Conservation (phyloP, 2,113 vertebrate species). For the Macaca fascicularis region DNA sequence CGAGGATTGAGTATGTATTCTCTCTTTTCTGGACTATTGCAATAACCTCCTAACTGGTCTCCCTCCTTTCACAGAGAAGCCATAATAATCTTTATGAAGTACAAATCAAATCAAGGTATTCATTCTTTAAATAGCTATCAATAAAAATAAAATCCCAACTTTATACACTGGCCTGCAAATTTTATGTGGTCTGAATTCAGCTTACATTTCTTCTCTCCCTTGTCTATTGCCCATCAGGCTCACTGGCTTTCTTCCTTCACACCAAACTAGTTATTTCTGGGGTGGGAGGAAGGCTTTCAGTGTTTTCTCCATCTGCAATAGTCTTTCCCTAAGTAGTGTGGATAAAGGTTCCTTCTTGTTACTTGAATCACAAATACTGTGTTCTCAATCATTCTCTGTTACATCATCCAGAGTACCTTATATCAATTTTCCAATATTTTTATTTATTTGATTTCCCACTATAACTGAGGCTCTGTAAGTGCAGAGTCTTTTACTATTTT, state of each 20-base stretch:
- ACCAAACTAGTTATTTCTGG: neutral
- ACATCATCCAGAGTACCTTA: neutral
- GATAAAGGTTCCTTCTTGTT: neutral
- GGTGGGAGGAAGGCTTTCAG: neutral
- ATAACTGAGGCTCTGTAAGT: neutral
- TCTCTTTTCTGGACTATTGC: neutral
- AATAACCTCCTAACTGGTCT: neutral
- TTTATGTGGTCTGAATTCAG: neutral
- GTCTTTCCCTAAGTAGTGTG: neutral
- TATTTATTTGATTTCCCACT: slow-evolving; percentile 3
- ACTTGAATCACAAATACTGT: neutral
- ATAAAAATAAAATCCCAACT: slow-evolving; percentile 30
- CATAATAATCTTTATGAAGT: slow-evolving; percentile 21
- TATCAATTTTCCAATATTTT: neutral
- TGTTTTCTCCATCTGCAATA: neutral
- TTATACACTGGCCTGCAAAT: neutral
- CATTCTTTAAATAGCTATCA: neutral
- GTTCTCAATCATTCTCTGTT: neutral
- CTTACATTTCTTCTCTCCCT: neutral
- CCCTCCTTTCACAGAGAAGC: neutral
- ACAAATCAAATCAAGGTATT: slow-evolving; percentile 6
- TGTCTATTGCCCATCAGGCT: fast-evolving
- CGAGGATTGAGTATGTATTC: neutral
- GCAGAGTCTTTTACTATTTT: slow-evolving; percentile 5
- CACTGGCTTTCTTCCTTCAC: neutral